Evolutionary conservation across 2,113 vertebrate genomes (phyloP).

Genomic region (Microcebus griseorufus): DNA sequence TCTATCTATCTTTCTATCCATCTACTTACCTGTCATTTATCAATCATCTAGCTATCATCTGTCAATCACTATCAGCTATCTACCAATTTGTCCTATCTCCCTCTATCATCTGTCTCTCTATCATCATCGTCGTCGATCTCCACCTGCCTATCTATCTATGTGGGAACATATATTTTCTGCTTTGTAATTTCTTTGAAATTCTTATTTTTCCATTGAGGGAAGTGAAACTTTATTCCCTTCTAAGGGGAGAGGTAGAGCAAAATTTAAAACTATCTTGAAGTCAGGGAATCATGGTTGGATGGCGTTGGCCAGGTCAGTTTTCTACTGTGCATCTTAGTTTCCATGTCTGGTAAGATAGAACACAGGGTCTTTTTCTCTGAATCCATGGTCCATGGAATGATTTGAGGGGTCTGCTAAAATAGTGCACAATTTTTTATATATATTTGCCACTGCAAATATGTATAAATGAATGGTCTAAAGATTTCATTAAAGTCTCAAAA

Average conservation of each 20-base stretch:
- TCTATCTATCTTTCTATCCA: neutral
- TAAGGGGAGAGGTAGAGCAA: neutral
- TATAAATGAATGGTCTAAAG: neutral
- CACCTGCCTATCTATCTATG: neutral
- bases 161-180: neutral
- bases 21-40: neutral
- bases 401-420: neutral
- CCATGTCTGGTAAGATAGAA: neutral
- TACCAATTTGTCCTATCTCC: neutral
- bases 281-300: neutral
- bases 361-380: neutral
- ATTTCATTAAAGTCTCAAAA: neutral
- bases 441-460: neutral
- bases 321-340: neutral
- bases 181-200: slow-evolving; percentile 12
- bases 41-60: neutral
- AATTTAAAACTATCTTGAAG: neutral
- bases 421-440: neutral
- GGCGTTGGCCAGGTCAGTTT: neutral
- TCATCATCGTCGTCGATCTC: too few relatives aligned
- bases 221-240: neutral
- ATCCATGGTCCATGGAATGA: neutral
- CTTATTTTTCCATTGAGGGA: neutral
- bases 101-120: neutral
- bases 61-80: too few relatives aligned